A percentile compares a stretch with the other conserved stretches of the same genome.
Conservation (phyloP, 2,888 invertebrate species). For the Coelogynopora nodosa region DNA sequence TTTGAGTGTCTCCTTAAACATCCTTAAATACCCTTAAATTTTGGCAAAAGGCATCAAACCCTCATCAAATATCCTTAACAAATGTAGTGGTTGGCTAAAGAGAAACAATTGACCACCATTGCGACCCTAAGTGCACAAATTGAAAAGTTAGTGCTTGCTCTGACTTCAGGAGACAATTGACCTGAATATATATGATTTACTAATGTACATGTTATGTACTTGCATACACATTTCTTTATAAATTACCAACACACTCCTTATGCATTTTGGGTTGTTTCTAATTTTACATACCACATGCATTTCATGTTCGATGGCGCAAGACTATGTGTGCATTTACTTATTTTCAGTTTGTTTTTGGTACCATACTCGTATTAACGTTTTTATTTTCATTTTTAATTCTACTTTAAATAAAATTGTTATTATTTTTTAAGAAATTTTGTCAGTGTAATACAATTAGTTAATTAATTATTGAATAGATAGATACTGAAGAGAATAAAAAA, state of each 20-base stretch:
- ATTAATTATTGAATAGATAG: not conserved
- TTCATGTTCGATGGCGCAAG: not conserved
- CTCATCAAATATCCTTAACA: not conserved
- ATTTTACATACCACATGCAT: not conserved
- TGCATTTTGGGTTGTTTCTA: not conserved
- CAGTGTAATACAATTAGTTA: not conserved
- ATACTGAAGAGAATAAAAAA: too few relatives aligned
- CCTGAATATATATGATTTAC: not conserved
- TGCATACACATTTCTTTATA: not conserved
- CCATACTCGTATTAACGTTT: not conserved
- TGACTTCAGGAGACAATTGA: not conserved
- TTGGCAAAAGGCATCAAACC: not conserved
- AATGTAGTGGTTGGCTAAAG: not conserved
- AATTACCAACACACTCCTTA: not conserved
- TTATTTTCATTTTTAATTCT: not conserved
- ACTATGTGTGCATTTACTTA: not conserved
- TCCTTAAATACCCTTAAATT: not conserved
- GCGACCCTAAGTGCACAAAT: too few relatives aligned
- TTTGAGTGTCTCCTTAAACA: too few relatives aligned
- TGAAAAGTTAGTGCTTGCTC: too few relatives aligned
- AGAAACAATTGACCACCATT: too few relatives aligned
- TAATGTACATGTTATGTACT: not conserved
- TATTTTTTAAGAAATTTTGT: not conserved
- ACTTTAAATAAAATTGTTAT: not conserved
- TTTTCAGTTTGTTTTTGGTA: not conserved